These are phyloP conservation scores for Drosophila busckii DNA, from an alignment of 1,140 invertebrate genomes.

Conservation along the genomic window DNA sequence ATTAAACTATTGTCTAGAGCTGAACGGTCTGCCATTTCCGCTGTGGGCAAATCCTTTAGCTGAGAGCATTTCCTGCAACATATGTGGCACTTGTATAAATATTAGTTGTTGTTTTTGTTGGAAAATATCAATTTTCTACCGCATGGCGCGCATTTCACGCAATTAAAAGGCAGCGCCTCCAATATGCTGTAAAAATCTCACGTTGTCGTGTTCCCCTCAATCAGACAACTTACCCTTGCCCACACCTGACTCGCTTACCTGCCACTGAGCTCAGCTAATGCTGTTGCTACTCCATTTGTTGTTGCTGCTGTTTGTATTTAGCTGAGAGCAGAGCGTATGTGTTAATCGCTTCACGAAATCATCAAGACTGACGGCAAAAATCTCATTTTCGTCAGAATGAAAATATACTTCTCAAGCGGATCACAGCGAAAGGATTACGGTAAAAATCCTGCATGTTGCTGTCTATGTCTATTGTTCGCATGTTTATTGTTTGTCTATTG, in stretches of 20 bases:
- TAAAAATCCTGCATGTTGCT: slow-evolving; percentile 64
- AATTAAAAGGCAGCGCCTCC: slow-evolving; percentile 46
- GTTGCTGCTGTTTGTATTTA: slow-evolving; percentile 41
- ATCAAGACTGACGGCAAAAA: slow-evolving; percentile 37
- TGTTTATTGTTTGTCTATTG: slow-evolving; percentile 4
- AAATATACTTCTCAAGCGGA: slow-evolving; percentile 73
- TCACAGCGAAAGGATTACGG: slow-evolving; percentile 76
- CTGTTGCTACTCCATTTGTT: slow-evolving; percentile 17
- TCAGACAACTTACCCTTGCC: slow-evolving; percentile 15
- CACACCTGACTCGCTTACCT: slow-evolving; percentile 49
- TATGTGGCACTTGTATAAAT: slow-evolving; percentile 55
- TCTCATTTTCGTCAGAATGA: slow-evolving; percentile 71
- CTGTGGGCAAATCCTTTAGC: slow-evolving; percentile 19
- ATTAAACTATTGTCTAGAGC: slow-evolving; percentile 49
- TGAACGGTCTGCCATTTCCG: slow-evolving; percentile 43
- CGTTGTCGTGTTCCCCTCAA: slow-evolving; percentile 31
- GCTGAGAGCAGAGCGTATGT: slow-evolving; percentile 31
- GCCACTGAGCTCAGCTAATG: slow-evolving; percentile 7
- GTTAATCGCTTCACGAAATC: slow-evolving; percentile 68
- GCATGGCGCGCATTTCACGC: slow-evolving; percentile 70
- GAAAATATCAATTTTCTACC: slow-evolving; percentile 61
- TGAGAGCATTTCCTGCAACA: slow-evolving; percentile 49
- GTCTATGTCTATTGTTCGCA: slow-evolving; percentile 38
- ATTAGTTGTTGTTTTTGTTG: slow-evolving; percentile 28
- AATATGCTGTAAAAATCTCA: slow-evolving; percentile 36